phyloP scores from a whole-genome alignment of 2,113 vertebrate genomes.

The Thalassarche chlororhynchos region DNA sequence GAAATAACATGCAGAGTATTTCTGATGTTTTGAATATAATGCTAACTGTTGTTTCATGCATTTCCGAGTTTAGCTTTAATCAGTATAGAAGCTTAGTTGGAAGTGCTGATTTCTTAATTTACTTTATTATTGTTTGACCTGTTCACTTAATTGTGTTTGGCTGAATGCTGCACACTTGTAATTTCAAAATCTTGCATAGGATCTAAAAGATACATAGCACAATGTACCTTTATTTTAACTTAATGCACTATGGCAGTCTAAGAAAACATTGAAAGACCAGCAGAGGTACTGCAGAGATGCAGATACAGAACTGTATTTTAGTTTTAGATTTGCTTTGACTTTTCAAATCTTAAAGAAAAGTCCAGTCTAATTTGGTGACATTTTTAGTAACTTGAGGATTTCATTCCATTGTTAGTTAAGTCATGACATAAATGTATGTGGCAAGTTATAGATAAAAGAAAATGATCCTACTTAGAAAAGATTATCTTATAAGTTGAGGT shows the following conservation, averaged over 20 bases:
- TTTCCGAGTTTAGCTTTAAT: neutral
- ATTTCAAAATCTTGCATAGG: neutral
- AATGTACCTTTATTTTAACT: neutral
- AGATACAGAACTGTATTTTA: neutral
- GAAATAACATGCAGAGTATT: neutral
- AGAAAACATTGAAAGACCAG: neutral
- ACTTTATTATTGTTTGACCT: neutral
- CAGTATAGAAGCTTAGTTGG: neutral
- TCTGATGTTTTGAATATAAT: neutral
- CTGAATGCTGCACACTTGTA: neutral
- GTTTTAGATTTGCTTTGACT: neutral
- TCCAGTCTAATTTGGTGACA: neutral
- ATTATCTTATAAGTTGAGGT: neutral
- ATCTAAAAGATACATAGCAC: neutral
- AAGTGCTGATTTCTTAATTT: neutral
- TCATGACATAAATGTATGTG: neutral
- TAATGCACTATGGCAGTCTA: neutral
- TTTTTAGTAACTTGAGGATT: neutral
- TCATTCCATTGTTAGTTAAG: neutral
- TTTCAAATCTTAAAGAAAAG: neutral
- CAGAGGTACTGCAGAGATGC: neutral
- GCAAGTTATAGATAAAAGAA: neutral
- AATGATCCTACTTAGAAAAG: neutral
- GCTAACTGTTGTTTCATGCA: neutral
- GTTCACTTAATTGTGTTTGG: neutral